Percentiles rank a stretch among this genome's conserved stretches.
phyloP scores from a whole-genome alignment of 2,797 vertebrate genomes.

The Enteromius trimaculatus region DNA sequence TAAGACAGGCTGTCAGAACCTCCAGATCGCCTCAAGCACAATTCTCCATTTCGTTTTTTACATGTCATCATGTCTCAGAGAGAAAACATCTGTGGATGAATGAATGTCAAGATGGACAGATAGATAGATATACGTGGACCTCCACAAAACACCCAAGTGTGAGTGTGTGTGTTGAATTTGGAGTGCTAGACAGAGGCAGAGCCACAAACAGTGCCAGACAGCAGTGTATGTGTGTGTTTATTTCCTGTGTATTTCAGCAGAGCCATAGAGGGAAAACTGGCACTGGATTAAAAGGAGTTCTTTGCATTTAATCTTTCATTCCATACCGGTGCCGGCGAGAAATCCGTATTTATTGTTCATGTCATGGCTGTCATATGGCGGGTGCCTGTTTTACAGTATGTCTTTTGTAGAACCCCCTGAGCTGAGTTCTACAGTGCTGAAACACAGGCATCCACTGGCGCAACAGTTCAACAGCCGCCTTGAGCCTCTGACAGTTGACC shows the following conservation, averaged over 20 bases:
- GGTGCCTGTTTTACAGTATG: slow-evolving; percentile 67
- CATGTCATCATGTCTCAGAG: slow-evolving; percentile 35
- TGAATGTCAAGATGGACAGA: slow-evolving; percentile 43
- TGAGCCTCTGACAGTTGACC: slow-evolving; percentile 59
- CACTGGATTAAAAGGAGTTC: slow-evolving; percentile 72
- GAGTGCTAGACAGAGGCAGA: slow-evolving; percentile 65
- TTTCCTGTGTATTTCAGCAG: slow-evolving; percentile 76
- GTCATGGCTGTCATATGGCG: slow-evolving; percentile 76
- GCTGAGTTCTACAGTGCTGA: slow-evolving; percentile 61
- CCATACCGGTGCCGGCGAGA: slow-evolving; percentile 68
- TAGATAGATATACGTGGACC: slow-evolving; percentile 33
- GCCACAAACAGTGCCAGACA: slow-evolving; percentile 75
- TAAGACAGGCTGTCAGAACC: slow-evolving; percentile 44
- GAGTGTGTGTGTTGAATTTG: slow-evolving; percentile 35
- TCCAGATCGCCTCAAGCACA: slow-evolving; percentile 29
- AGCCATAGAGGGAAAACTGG: slow-evolving; percentile 48
- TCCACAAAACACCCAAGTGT: slow-evolving; percentile 14
- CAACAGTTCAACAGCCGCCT: slow-evolving; percentile 62
- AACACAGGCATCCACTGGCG: slow-evolving; percentile 67
- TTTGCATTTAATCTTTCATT: slow-evolving; percentile 78
- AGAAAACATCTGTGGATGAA: slow-evolving; percentile 46
- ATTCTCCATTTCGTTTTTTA: slow-evolving; percentile 44
- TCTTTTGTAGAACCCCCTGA: slow-evolving; percentile 67
- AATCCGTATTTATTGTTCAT: slow-evolving; percentile 75
- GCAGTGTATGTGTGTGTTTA: slow-evolving; percentile 64